Percentiles rank a stretch among this genome's conserved stretches.
These are phyloP conservation scores for Felis chaus DNA, from an alignment of 2,113 vertebrate genomes.

Conservation along the genomic window DNA sequence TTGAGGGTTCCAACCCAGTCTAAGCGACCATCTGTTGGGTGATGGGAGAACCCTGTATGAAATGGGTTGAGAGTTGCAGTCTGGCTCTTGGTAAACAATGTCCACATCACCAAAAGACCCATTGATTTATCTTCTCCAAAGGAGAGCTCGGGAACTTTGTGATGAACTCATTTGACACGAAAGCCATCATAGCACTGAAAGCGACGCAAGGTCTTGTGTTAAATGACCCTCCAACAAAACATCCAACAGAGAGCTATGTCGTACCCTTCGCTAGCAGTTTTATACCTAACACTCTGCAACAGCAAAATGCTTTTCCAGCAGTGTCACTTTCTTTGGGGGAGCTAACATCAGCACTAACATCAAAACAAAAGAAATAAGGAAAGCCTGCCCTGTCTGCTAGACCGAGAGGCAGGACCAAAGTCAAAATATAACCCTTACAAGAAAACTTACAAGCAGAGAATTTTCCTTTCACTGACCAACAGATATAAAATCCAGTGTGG, in stretches of 20 bases:
- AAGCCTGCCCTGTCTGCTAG: not conserved
- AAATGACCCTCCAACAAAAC: not conserved
- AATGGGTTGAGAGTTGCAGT: not conserved
- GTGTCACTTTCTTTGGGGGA: conserved; percentile 16
- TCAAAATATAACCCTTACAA: not conserved
- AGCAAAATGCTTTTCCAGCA: conserved; percentile 36
- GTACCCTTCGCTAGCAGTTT: not conserved
- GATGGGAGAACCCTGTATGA: not conserved
- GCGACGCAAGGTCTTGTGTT: not conserved
- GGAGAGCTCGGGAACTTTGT: not conserved
- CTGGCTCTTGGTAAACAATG: not conserved
- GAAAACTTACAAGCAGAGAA: not conserved
- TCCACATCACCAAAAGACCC: not conserved
- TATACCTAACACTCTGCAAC: not conserved
- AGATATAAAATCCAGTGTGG: not conserved
- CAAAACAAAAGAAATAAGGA: conserved; percentile 26
- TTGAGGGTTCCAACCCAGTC: not conserved
- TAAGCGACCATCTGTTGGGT: not conserved
- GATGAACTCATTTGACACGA: not conserved
- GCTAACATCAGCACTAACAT: conserved; percentile 23
- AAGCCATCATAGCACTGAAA: not conserved
- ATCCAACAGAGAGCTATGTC: not conserved
- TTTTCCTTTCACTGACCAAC: not conserved
- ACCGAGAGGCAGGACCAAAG: not conserved
- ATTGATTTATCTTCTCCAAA: not conserved